Base-by-base conservation (phyloP, 1,140 invertebrate species). In the Trachymyrmex cornetzi region DNA sequence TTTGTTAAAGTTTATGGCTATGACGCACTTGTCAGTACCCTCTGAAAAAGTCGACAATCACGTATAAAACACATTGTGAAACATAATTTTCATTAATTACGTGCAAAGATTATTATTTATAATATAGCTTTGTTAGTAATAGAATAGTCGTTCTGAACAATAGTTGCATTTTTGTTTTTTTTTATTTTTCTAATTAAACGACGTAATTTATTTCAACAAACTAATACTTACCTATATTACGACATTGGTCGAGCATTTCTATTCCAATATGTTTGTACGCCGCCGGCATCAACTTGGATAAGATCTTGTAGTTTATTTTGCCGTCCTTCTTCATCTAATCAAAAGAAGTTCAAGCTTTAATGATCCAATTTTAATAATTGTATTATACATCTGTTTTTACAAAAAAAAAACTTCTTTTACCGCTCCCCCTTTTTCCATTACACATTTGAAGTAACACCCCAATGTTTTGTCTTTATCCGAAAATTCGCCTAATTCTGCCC, bases 381-480 rank as follows among this genome's bases (percentile, higher is more conserved):
- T 59, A 71, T 64, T 69, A 44, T 44, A 30, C 34, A 0, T 69
- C 1, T 59, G 50, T 11, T 71, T 12, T 82, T 71, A 7, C 30
- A 67, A 44, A 24, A 59, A 72, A 67, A 57, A 30, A 50, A 44
- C 7, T n/a, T 5, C 11, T 27, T 9, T 92, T 87, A 91, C 89
- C 82, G 92, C 53, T 48, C 84, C 77, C 6, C 88, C 89, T 67
- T 95, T 93, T 38, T 89, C 88, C 64, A 95, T 86, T 0, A 93
- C 38, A 87, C 95, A 95, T 82, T 94, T 95, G 5, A 95, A 90
- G 71, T 95, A 95, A 71, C 95, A 95, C 67, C 93, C 94, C 0
- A 95, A 79, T 34, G 87, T 91, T 9, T 90, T 24, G 3, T 91
- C 77, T 0, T 92, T 77, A 0, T 6, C 1, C 34, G 59, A 48